Conservation (phyloP, 2,797 vertebrate species). For the Labroides dimidiatus region DNA sequence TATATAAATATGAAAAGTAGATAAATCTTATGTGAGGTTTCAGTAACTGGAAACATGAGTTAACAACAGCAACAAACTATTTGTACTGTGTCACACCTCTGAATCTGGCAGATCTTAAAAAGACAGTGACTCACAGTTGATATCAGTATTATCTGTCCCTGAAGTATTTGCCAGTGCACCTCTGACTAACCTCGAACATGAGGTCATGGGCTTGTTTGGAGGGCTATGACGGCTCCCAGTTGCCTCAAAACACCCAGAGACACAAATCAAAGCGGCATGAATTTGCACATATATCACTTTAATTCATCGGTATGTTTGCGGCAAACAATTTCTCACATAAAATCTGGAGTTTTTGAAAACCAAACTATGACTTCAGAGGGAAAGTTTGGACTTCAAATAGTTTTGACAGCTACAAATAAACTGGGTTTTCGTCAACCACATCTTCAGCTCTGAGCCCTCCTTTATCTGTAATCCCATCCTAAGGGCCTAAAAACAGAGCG, state of each 20-base stretch:
- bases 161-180: constrained; percentile 36
- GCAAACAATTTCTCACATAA: constrained; percentile 17
- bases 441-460: constrained; percentile 17
- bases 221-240: constrained; percentile 10
- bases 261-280: constrained; percentile 15
- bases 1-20: too few relatives aligned
- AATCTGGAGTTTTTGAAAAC: constrained; percentile 16
- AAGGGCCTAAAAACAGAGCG: constrained; percentile 65
- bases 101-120: constrained; percentile 16
- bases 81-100: not conserved
- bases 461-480: constrained; percentile 44
- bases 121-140: constrained; percentile 41
- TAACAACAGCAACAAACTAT: not conserved
- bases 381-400: constrained; percentile 39
- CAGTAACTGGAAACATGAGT: too few relatives aligned
- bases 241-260: constrained; percentile 22
- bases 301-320: constrained; percentile 7
- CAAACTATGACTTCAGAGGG: constrained; percentile 29
- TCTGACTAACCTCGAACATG: constrained; percentile 39
- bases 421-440: constrained; percentile 39
- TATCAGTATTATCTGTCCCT: constrained; percentile 44
- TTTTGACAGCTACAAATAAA: constrained; percentile 26
- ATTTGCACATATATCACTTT: not conserved
- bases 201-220: constrained; percentile 44
- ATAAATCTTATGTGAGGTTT: not conserved